A percentile compares a stretch with the other conserved stretches of the same genome.
Conservation (phyloP, 2,888 invertebrate genomes). For the Itoplectis maculator region DNA sequence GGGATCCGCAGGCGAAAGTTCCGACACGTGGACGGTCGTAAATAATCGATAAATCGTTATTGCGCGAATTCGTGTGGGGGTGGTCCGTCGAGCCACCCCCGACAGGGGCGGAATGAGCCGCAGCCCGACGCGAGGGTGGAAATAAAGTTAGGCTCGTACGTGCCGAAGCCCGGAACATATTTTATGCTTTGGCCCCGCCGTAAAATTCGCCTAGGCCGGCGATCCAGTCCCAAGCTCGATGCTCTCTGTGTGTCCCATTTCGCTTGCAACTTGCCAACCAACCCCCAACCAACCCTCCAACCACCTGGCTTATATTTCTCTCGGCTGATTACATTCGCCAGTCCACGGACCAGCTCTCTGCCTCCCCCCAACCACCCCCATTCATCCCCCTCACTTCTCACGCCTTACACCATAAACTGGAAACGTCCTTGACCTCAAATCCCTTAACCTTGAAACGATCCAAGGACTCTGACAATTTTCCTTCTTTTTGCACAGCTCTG, state of each 20-base stretch:
- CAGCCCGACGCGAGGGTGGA: slow-evolving; percentile 51
- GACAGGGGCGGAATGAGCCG: slow-evolving; percentile 18
- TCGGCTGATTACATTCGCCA: slow-evolving; percentile 64
- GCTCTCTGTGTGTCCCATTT: slow-evolving; percentile 15
- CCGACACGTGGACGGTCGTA: slow-evolving; percentile 52
- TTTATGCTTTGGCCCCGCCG: slow-evolving; percentile 60
- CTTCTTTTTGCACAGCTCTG: background rate
- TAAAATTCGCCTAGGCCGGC: slow-evolving; percentile 56
- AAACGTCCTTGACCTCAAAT: slow-evolving; percentile 56
- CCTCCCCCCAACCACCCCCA: slow-evolving; percentile 29
- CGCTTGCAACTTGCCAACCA: slow-evolving; percentile 6
- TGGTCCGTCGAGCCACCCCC: too few relatives aligned
- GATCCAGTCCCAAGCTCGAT: background rate
- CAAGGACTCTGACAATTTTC: background rate
- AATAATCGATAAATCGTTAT: slow-evolving; percentile 68
- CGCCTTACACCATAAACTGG: slow-evolving; percentile 11
- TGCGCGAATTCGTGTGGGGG: slow-evolving; percentile 39
- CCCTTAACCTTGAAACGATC: slow-evolving; percentile 42
- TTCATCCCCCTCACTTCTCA: background rate
- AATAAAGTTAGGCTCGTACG: slow-evolving; percentile 61
- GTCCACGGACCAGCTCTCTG: slow-evolving; percentile 9
- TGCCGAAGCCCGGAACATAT: slow-evolving; percentile 54
- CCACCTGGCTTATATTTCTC: slow-evolving; percentile 65
- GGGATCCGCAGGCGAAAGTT: slow-evolving; percentile 42
- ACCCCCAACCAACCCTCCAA: slow-evolving; percentile 19